Percentiles rank a stretch among this genome's conserved stretches.
phyloP scores from a whole-genome alignment of 2,888 invertebrate species.

The Nomada flava region DNA sequence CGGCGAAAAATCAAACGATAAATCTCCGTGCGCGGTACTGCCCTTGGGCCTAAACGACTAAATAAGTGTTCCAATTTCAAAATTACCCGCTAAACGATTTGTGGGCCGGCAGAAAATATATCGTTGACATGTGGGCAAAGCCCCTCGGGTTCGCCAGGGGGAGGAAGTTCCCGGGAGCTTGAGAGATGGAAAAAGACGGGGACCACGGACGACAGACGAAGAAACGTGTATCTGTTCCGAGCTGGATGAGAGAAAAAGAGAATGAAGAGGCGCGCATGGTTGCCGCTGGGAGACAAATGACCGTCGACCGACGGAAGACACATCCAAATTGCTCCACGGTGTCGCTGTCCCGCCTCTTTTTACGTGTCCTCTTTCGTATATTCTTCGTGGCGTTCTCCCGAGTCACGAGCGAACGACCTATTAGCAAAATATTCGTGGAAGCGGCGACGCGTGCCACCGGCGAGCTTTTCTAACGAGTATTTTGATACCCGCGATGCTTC shows the following conservation, averaged over 20 bases:
- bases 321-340: conserved; percentile 75
- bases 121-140: conserved; percentile 82
- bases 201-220: conserved; percentile 37
- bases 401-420: conserved; percentile 69
- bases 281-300: conserved; percentile 81
- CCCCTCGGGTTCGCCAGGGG: conserved; percentile 71
- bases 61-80: conserved; percentile 84
- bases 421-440: conserved; percentile 69
- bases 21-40: conserved; percentile 73
- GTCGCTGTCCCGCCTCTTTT: conserved; percentile 73
- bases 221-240: conserved; percentile 41
- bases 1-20: conserved; percentile 75
- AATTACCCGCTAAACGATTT: conserved; percentile 84
- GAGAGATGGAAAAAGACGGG: conserved; percentile 46
- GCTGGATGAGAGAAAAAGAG: conserved; percentile 44
- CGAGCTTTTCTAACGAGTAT: conserved; percentile 55
- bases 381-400: conserved; percentile 55
- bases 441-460: conserved; percentile 67
- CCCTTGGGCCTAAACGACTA: conserved; percentile 83
- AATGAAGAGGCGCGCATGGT: conserved; percentile 58
- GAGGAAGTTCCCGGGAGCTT: conserved; percentile 61
- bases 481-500: conserved; percentile 52
- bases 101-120: conserved; percentile 83
- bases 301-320: conserved; percentile 77
- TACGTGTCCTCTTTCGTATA: conserved; percentile 69